Evolutionary conservation across 1,140 invertebrate genomes (phyloP).

Genomic region (Thaumetopoea pityocampa): DNA sequence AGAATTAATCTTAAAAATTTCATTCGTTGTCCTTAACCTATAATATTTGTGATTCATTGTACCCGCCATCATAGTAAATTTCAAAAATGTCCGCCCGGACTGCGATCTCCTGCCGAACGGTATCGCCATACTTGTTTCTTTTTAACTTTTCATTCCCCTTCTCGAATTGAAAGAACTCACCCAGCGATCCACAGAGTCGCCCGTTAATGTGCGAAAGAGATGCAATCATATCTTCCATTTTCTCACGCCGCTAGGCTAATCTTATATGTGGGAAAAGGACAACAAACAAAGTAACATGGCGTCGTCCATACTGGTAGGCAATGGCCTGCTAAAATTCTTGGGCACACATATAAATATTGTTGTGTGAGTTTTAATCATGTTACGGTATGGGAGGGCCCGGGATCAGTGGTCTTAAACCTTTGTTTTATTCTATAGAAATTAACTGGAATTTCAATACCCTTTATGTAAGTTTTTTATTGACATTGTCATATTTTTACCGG

Average conservation of each 20-base stretch:
- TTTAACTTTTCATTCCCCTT: slow-evolving; percentile 63
- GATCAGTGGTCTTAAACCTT: slow-evolving; percentile 28
- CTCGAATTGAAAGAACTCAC: slow-evolving; percentile 54
- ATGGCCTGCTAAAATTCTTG: slow-evolving; percentile 42
- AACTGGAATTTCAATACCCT: no score
- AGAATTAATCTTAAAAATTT: no score
- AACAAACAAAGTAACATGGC: slow-evolving; percentile 61
- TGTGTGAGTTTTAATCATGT: slow-evolving; percentile 35
- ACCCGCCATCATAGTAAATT: slow-evolving; percentile 18
- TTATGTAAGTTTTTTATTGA: no score
- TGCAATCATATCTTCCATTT: slow-evolving; percentile 27
- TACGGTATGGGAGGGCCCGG: slow-evolving; percentile 26
- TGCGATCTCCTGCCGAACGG: slow-evolving; percentile 15
- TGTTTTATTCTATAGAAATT: no score
- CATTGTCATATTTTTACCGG: no score
- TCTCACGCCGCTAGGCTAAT: slow-evolving; percentile 23
- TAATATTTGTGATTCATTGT: not conserved
- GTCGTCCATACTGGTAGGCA: slow-evolving; percentile 34
- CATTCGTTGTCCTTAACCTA: not conserved
- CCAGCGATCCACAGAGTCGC: slow-evolving; percentile 32
- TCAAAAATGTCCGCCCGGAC: slow-evolving; percentile 13
- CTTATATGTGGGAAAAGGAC: slow-evolving; percentile 40
- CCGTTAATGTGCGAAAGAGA: slow-evolving; percentile 39
- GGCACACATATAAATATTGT: slow-evolving; percentile 44
- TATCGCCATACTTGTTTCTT: slow-evolving; percentile 44